phyloP scores from a whole-genome alignment of 2,797 vertebrate genomes.

The Sarcoramphus papa region DNA sequence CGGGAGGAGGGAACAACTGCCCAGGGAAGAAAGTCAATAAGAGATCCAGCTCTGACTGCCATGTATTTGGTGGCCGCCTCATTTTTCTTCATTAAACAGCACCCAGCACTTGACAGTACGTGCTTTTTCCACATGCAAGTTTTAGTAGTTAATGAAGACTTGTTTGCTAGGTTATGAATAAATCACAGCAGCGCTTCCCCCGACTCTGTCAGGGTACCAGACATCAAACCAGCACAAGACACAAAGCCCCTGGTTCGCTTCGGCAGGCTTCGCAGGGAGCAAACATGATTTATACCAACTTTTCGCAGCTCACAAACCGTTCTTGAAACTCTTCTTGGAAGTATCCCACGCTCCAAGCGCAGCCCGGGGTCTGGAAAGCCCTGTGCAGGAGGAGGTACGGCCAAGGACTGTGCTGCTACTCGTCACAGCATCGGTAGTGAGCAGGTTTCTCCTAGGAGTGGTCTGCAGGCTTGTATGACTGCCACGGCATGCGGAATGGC shows the following conservation, averaged over 20 bases:
- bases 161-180: background rate
- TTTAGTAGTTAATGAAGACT: background rate
- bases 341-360: fast-evolving
- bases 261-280: background rate
- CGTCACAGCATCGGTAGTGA: no score
- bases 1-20: background rate
- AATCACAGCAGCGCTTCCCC: background rate
- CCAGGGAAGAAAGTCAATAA: background rate
- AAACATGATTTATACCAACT: background rate
- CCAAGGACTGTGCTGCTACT: background rate
- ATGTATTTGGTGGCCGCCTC: background rate
- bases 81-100: background rate
- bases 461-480: fast-evolving
- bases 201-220: background rate
- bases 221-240: background rate
- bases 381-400: background rate
- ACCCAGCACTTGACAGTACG: background rate
- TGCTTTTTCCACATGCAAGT: background rate
- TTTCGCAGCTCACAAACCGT: fast-evolving
- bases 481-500: fast-evolving
- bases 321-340: background rate
- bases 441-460: background rate
- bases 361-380: background rate
- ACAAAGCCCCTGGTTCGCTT: background rate
- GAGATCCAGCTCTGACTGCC: background rate